phyloP scores from a whole-genome alignment of 2,888 invertebrate genomes.

The Polyommatus icarus region DNA sequence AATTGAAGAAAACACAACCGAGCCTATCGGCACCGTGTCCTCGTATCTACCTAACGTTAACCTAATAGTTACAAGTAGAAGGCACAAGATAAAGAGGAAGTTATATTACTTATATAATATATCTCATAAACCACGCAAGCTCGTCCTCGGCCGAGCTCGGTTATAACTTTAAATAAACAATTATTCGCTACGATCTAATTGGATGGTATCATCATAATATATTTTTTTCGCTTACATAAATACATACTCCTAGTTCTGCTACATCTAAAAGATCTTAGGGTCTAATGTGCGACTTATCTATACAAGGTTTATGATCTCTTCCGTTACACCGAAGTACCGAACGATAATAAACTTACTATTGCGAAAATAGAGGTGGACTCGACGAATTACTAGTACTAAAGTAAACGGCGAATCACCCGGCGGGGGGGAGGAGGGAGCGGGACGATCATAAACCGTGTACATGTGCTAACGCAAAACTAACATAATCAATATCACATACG shows the following conservation, averaged over 20 bases:
- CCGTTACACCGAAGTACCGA: not conserved
- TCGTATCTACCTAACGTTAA: slow-evolving; percentile 3
- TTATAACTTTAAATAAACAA: slow-evolving; percentile 24
- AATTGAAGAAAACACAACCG: not conserved
- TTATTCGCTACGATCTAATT: slow-evolving; percentile 22
- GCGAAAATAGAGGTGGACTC: not conserved
- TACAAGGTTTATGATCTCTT: slow-evolving; percentile 23
- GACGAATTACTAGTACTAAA: not conserved
- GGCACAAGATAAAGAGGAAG: slow-evolving; percentile 8
- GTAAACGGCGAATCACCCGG: not conserved
- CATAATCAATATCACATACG: slow-evolving; percentile 29
- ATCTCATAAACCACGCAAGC: not conserved
- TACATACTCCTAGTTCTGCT: slow-evolving; percentile 23
- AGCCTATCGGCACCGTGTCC: not conserved
- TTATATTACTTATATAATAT: slow-evolving; percentile 1
- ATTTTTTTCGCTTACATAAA: slow-evolving; percentile 29
- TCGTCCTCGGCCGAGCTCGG: not conserved
- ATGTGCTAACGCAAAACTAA: slow-evolving; percentile 1
- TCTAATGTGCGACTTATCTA: slow-evolving; percentile 28
- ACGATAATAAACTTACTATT: not conserved
- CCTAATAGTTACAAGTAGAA: slow-evolving; percentile 28
- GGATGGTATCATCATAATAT: slow-evolving; percentile 29
- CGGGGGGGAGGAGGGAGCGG: not conserved
- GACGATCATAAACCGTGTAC: slow-evolving; percentile 18
- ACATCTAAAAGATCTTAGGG: slow-evolving; percentile 10